Evolutionary conservation across 2,888 invertebrate species (phyloP).

Genomic region (Stenurella melanura): DNA sequence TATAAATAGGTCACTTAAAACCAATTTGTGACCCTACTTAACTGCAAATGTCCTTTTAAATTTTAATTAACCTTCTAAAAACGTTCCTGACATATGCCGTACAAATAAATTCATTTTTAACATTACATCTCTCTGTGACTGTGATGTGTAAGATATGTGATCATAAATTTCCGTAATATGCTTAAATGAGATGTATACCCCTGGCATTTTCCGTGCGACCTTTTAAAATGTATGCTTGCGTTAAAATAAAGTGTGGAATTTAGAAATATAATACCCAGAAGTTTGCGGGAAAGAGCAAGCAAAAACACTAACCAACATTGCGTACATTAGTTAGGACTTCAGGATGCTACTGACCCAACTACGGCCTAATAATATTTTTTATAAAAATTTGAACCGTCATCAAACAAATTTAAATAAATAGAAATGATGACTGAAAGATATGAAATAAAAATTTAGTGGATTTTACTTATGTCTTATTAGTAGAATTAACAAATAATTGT

Average conservation of each 20-base stretch:
- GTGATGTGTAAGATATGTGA: not conserved
- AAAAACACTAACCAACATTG: not conserved
- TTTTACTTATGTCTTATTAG: too few relatives aligned
- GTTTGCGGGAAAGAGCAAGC: not conserved
- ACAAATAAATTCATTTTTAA: not conserved
- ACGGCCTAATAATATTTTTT: too few relatives aligned
- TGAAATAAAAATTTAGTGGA: too few relatives aligned
- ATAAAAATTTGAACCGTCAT: too few relatives aligned
- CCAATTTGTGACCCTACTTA: conserved; percentile 3
- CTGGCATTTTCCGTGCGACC: not conserved
- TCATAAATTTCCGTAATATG: conserved; percentile 1
- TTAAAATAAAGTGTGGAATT: conserved; percentile 7
- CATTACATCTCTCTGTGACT: conserved; percentile 1
- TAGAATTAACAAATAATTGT: too few relatives aligned
- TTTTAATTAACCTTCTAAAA: not conserved
- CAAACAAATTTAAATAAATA: too few relatives aligned
- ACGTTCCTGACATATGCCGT: not conserved
- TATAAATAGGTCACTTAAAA: conserved; percentile 4
- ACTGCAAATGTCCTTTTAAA: not conserved
- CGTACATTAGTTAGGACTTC: not conserved
- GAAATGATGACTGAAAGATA: too few relatives aligned
- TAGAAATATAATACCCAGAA: conserved; percentile 2
- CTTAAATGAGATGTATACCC: conserved; percentile 7
- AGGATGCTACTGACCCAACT: too few relatives aligned
- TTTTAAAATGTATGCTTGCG: not conserved